These are phyloP conservation scores for Tragelaphus scriptus DNA, from an alignment of 2,113 vertebrate genomes.

Conservation along the genomic window DNA sequence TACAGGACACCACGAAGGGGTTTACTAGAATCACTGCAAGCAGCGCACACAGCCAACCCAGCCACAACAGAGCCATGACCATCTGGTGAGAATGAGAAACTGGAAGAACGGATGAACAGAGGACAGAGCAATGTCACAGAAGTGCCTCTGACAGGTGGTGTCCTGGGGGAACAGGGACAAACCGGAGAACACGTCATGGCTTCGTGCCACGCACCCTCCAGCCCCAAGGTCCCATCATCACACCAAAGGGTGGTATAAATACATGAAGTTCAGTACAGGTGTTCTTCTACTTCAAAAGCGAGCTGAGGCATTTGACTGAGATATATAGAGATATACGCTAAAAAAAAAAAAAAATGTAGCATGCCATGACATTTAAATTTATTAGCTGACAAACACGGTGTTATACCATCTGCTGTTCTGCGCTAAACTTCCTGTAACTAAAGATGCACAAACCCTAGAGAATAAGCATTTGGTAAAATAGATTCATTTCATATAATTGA, in stretches of 20 bases:
- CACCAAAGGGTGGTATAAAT: not conserved
- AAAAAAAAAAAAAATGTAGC: conserved; percentile 54
- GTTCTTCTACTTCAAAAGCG: not conserved
- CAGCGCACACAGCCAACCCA: not conserved
- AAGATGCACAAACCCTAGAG: conserved; percentile 78
- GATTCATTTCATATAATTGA: conserved; percentile 85
- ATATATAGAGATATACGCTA: conserved; percentile 47
- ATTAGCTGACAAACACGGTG: conserved; percentile 75
- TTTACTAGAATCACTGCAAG: fast-evolving
- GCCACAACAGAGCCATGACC: not conserved
- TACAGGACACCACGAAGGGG: fast-evolving
- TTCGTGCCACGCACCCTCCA: not conserved
- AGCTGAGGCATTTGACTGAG: conserved; percentile 60
- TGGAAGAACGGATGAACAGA: not conserved
- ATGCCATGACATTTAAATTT: conserved; percentile 75
- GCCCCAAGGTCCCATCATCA: not conserved
- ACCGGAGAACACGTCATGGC: not conserved
- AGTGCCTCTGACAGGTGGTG: not conserved
- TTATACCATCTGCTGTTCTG: conserved; percentile 78
- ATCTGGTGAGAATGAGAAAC: not conserved
- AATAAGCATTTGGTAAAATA: conserved; percentile 77
- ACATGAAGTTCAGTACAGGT: not conserved
- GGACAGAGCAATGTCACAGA: not conserved
- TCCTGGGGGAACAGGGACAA: not conserved
- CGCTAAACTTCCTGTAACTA: conserved; percentile 81